These are phyloP conservation scores for Platypus cylindrus DNA, from an alignment of 2,888 invertebrate genomes.

Conservation along the genomic window DNA sequence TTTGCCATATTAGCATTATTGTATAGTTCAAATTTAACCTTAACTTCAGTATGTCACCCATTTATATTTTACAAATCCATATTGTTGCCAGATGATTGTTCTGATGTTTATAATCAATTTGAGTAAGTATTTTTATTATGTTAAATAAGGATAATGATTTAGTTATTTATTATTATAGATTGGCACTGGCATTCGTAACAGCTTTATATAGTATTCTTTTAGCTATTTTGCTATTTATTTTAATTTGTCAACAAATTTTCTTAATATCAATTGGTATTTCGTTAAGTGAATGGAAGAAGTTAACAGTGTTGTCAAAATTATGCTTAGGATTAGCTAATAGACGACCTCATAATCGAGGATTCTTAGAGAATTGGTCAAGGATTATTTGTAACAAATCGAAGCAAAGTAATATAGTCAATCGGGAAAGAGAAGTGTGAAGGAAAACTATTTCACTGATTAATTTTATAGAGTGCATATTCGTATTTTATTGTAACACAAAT, in stretches of 20 bases:
- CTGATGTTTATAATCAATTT: conserved; percentile 67
- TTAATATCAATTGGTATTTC: conserved; percentile 39
- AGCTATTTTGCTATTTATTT: conserved; percentile 21
- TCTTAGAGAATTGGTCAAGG: conserved; percentile 26
- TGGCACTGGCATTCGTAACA: conserved; percentile 27
- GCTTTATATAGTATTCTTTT: conserved; percentile 26
- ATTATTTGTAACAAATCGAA: conserved; percentile 18
- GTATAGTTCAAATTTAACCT: conserved; percentile 66
- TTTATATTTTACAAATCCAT: conserved; percentile 52
- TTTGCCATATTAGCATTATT: conserved; percentile 53
- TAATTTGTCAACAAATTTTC: conserved; percentile 28
- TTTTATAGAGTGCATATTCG: background rate
- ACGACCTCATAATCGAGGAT: conserved; percentile 25
- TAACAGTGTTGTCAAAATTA: conserved; percentile 23
- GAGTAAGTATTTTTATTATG: conserved; percentile 42
- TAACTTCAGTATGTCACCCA: conserved; percentile 82
- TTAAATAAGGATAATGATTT: conserved; percentile 2
- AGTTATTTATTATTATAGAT: conserved; percentile 18
- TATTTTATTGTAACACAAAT: no score
- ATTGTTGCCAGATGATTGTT: conserved; percentile 72
- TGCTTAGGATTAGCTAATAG: conserved; percentile 23
- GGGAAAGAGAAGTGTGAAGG: conserved; percentile 6
- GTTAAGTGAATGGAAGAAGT: conserved; percentile 37
- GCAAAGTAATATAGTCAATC: conserved; percentile 8
- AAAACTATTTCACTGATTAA: background rate